A percentile compares a stretch with the other conserved stretches of the same genome.
Conservation (phyloP, 2,797 vertebrate genomes). For the Gymnopithys bicolor region DNA sequence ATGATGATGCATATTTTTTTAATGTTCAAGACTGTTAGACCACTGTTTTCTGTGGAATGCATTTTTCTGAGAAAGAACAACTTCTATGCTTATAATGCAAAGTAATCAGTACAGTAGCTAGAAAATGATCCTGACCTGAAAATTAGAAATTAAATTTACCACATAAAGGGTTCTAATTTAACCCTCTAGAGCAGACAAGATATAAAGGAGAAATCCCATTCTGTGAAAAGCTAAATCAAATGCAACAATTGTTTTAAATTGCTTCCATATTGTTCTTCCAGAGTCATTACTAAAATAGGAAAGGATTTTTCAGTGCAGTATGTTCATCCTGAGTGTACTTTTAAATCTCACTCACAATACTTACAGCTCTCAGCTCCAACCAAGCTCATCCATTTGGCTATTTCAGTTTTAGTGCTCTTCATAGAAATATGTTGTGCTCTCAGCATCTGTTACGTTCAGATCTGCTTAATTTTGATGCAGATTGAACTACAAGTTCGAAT, state of each 20-base stretch:
- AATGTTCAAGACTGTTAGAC: neutral
- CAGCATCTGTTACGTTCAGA: no score
- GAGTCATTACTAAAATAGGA: neutral
- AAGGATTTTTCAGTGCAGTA: neutral
- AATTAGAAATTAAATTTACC: neutral
- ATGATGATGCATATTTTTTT: neutral
- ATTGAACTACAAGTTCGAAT: no score
- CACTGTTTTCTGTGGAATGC: neutral
- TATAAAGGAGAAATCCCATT: neutral
- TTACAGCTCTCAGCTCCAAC: neutral
- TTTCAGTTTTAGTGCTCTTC: neutral
- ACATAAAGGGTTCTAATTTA: neutral
- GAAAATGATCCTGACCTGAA: neutral
- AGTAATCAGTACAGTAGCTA: neutral
- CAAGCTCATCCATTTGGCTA: neutral
- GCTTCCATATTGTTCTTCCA: neutral
- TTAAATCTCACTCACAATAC: constrained; percentile 14
- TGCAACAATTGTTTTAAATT: neutral
- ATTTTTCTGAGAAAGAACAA: neutral
- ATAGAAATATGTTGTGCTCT: neutral
- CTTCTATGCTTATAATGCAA: neutral
- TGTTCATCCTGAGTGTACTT: neutral
- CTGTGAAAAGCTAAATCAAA: neutral
- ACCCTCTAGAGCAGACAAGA: neutral
- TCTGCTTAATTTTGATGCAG: no score